These are phyloP conservation scores for Hymenopus coronatus DNA, from an alignment of 2,888 invertebrate genomes.

Conservation along the genomic window DNA sequence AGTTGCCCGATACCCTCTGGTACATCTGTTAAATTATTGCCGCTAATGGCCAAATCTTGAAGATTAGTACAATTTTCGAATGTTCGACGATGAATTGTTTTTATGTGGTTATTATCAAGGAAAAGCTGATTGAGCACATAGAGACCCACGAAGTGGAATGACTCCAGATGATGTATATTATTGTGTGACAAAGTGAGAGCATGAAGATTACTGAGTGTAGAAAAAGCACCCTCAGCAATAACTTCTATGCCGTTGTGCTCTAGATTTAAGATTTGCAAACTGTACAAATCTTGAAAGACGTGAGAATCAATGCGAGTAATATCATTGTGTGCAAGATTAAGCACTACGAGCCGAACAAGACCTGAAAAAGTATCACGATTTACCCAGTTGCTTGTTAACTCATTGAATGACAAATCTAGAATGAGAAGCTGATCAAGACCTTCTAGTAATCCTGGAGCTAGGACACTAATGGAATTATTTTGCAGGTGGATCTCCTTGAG, in stretches of 20 bases:
- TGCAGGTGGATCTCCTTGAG: constrained; percentile 70
- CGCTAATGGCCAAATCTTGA: constrained; percentile 72
- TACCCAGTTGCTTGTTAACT: constrained; percentile 74
- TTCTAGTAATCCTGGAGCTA: constrained; percentile 72
- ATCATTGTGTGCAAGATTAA: constrained; percentile 72
- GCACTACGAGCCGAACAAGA: constrained; percentile 67
- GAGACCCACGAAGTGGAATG: constrained; percentile 68
- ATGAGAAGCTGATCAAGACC: constrained; percentile 70
- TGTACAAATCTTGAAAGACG: constrained; percentile 71
- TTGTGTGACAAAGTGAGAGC: constrained; percentile 72
- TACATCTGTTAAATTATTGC: constrained; percentile 67
- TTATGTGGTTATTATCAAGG: constrained; percentile 71
- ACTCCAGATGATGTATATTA: constrained; percentile 64
- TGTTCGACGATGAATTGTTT: constrained; percentile 64
- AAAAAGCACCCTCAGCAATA: constrained; percentile 71
- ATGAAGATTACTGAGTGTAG: constrained; percentile 72
- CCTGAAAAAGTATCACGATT: constrained; percentile 75
- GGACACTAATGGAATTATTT: constrained; percentile 72
- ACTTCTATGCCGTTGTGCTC: constrained; percentile 68
- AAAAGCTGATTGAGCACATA: constrained; percentile 70
- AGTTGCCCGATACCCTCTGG: constrained; percentile 69
- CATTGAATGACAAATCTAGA: constrained; percentile 70
- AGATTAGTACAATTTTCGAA: constrained; percentile 76
- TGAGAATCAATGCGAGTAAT: constrained; percentile 68
- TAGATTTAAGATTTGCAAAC: constrained; percentile 70